These are phyloP conservation scores for Moxostoma hubbsi DNA, from an alignment of 2,797 vertebrate species.

Conservation along the genomic window DNA sequence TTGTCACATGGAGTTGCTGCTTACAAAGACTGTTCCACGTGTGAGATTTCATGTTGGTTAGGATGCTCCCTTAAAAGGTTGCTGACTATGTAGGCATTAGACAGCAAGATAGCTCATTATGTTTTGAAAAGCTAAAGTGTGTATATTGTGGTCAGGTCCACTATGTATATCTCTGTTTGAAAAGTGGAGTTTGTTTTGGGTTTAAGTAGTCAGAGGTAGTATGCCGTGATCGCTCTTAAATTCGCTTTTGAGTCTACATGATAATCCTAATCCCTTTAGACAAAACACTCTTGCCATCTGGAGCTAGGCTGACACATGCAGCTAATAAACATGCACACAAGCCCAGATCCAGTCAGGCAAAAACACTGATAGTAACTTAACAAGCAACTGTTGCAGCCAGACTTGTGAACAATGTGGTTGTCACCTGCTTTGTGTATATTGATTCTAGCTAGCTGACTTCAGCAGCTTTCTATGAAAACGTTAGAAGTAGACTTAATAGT, in stretches of 20 bases:
- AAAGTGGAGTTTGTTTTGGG: conserved; percentile 11
- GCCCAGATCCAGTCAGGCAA: conserved; percentile 29
- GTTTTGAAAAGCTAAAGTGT: not conserved
- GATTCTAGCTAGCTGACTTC: not conserved
- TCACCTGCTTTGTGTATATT: not conserved
- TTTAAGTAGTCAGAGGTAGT: not conserved
- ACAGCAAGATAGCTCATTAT: not conserved
- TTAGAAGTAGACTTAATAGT: conserved; percentile 9
- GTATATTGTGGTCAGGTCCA: not conserved
- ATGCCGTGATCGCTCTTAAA: conserved; percentile 66
- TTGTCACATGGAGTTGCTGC: not conserved
- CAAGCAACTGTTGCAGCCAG: conserved; percentile 52
- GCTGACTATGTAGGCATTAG: not conserved
- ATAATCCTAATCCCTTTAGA: conserved; percentile 81
- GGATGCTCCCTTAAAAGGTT: not conserved
- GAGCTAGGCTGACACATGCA: conserved; percentile 62
- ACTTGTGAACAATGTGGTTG: conserved; percentile 42
- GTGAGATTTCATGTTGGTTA: not conserved
- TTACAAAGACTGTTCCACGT: not conserved
- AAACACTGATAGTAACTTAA: conserved; percentile 38
- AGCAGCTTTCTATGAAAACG: conserved; percentile 11
- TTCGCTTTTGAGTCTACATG: conserved; percentile 60
- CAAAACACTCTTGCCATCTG: conserved; percentile 81
- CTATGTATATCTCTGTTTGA: not conserved
- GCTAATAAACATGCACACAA: conserved; percentile 48